Base-by-base conservation (phyloP, 1,140 invertebrate genomes). In the Euglossa dilemma region DNA sequence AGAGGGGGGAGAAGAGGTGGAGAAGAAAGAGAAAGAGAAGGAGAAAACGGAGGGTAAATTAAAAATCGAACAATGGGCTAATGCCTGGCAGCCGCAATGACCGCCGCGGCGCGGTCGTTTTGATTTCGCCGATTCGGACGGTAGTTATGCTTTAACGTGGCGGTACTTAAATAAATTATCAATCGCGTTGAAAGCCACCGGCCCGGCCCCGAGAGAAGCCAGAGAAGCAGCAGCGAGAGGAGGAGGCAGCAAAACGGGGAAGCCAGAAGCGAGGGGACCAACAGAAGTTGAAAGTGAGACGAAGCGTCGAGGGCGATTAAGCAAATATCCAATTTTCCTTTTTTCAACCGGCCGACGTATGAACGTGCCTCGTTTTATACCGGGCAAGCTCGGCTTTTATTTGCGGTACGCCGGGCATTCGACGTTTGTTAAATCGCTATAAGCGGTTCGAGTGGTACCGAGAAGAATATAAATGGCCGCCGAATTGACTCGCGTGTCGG, bases 131-230 rank as follows among this genome's bases (percentile, higher is more conserved):
- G 80, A 89, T 87, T 85, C 83, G 66, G 45, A 43, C 80, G 84
- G 73, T 87, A 76, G 86, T 88, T 87, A 87, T 85, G 82, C 80
- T 90, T 87, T 87, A 88, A 87, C 86, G 80, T 81, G 83, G 45
- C 85, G 75, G 85, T 85, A 89, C 85, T 91, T 90, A 91, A 92
- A 91, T 91, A 90, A 92, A 91, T 92, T 90, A 91, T 90, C 90
- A 89, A 89, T 91, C 87, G 83, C 83, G 83, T 86, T 90, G 90
- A 91, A 90, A 91, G 89, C 85, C 69, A 64, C 12, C 54, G 20
- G 67, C 9, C 28, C 8, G 57, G 16, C 45, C 57, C 23, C 28
- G 45, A 1, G 57, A 36, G 73, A 73, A 52, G 45, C 61, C 56
- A 50, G 77, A 61, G 59, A 77, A 59, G 14, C 50, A 63, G n/a